Percentiles rank a stretch among this genome's conserved stretches.
phyloP scores from a whole-genome alignment of 2,797 vertebrate genomes.

The Crypturellus tataupa region DNA sequence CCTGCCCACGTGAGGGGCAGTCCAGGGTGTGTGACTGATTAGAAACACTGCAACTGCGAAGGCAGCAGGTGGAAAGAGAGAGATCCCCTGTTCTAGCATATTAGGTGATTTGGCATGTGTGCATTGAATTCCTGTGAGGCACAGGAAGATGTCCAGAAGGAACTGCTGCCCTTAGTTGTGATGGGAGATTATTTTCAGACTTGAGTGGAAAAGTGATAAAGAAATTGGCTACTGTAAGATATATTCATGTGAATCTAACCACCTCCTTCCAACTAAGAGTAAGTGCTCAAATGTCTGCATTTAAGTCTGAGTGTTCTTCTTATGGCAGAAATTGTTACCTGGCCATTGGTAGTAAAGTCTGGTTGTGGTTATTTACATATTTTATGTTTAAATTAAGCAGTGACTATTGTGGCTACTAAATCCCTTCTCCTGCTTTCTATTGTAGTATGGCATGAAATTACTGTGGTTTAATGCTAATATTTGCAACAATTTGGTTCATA shows the following conservation, averaged over 20 bases:
- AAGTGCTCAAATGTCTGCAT: not conserved
- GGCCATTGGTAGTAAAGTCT: not conserved
- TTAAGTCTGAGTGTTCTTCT: not conserved
- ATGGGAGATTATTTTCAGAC: not conserved
- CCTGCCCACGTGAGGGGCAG: not conserved
- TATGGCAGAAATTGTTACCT: not conserved
- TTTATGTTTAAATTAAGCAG: not conserved
- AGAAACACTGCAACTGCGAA: not conserved
- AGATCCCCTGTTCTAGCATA: not conserved
- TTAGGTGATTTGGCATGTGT: fast-evolving
- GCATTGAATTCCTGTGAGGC: not conserved
- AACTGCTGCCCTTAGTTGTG: not conserved
- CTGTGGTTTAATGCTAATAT: not conserved
- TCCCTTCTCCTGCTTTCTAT: fast-evolving
- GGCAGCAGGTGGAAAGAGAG: not conserved
- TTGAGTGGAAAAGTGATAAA: not conserved
- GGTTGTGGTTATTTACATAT: not conserved
- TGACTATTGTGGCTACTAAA: not conserved
- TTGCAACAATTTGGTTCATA: not conserved
- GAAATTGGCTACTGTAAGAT: not conserved
- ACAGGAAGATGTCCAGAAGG: not conserved
- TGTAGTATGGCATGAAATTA: not conserved
- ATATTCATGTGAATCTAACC: not conserved
- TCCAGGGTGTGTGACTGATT: not conserved
- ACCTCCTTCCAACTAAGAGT: not conserved